These are phyloP conservation scores for Morbakka virulenta DNA, from an alignment of 30 jellyfish, hydroid and myxozoan genomes.

Conservation along the genomic window DNA sequence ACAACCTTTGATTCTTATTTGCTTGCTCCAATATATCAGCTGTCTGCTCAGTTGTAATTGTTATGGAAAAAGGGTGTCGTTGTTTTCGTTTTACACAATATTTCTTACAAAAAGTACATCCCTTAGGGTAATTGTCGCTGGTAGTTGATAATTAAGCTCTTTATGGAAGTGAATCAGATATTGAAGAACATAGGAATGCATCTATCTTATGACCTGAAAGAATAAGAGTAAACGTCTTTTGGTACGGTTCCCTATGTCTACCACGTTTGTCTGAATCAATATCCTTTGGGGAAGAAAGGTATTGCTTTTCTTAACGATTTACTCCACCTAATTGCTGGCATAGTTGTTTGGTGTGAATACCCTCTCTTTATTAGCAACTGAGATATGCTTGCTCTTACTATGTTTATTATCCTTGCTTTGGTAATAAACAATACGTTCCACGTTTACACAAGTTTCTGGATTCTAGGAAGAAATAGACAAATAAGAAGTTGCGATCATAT, in stretches of 20 bases:
- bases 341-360: constrained; percentile 19
- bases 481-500: background rate
- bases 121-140: no score
- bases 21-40: no score
- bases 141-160: no score
- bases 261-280: constrained; percentile 16
- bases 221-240: constrained; percentile 41
- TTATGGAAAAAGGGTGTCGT: no score
- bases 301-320: constrained; percentile 19
- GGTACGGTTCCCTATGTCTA: constrained; percentile 29
- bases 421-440: constrained; percentile 25
- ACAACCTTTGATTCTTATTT: no score
- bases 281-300: constrained; percentile 30
- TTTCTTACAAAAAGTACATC: no score
- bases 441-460: background rate
- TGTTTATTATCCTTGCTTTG: background rate
- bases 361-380: constrained; percentile 13
- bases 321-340: constrained; percentile 34
- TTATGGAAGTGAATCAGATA: background rate
- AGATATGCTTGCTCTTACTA: background rate
- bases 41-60: no score
- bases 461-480: background rate
- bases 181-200: background rate
- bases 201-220: background rate
- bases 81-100: no score